A percentile compares a stretch with the other conserved stretches of the same genome.
Conservation (phyloP, 2,113 vertebrate species). For the Mesitornis unicolor region DNA sequence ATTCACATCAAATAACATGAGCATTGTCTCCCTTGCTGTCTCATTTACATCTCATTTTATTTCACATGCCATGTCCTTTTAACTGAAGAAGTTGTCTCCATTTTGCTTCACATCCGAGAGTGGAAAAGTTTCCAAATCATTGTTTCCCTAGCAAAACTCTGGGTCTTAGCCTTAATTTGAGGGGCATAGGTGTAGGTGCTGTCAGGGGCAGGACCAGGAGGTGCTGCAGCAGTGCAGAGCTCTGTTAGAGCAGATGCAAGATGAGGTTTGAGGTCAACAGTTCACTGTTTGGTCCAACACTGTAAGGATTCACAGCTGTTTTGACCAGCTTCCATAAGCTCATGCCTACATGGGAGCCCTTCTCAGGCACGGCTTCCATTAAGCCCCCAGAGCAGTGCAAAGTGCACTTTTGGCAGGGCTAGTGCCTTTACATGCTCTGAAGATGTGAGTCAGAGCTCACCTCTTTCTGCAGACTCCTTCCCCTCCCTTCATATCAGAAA, state of each 20-base stretch:
- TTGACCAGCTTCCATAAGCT: slow-evolving; percentile 5
- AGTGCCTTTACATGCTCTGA: background rate
- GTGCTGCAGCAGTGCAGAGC: background rate
- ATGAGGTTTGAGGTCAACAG: background rate
- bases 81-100: background rate
- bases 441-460: background rate
- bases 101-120: background rate
- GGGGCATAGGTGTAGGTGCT: background rate
- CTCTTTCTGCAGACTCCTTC: background rate
- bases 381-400: background rate
- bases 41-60: background rate
- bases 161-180: background rate
- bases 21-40: background rate
- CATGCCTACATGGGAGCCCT: background rate
- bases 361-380: background rate
- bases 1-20: background rate
- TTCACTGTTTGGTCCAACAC: background rate
- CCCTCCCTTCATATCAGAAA: background rate
- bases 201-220: background rate
- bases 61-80: background rate
- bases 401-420: background rate
- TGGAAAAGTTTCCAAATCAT: background rate
- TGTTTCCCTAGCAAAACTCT: background rate
- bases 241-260: background rate
- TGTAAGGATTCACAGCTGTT: background rate